Evolutionary conservation across 2,797 vertebrate species (phyloP).

Genomic region (Hoplostethus atlanticus): DNA sequence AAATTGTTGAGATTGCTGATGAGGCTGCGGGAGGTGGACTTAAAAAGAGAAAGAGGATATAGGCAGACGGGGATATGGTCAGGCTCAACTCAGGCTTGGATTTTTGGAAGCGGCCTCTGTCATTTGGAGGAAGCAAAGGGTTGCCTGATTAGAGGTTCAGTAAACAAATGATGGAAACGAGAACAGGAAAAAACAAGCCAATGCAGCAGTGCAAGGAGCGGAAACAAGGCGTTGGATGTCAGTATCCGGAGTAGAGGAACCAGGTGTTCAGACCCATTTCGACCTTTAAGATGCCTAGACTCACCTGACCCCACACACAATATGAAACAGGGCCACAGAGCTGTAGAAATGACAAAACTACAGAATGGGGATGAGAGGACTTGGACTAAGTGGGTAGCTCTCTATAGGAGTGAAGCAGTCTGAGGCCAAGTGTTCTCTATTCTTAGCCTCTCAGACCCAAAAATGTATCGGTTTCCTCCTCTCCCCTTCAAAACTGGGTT

Average conservation of each 20-base stretch:
- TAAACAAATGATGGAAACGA: constrained; percentile 53
- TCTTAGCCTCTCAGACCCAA: constrained; percentile 72
- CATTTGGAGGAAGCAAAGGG: constrained; percentile 53
- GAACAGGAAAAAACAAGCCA: constrained; percentile 38
- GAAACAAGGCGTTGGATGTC: constrained; percentile 27
- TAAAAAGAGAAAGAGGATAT: constrained; percentile 22
- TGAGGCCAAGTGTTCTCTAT: constrained; percentile 68
- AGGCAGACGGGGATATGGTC: constrained; percentile 40
- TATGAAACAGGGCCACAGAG: constrained; percentile 6
- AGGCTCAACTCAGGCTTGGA: constrained; percentile 56
- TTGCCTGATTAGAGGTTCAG: constrained; percentile 53
- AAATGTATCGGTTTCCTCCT: constrained; percentile 46
- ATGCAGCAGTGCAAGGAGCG: constrained; percentile 21
- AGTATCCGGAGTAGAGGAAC: constrained; percentile 26
- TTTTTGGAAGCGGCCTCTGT: constrained; percentile 58
- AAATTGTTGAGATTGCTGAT: constrained; percentile 28
- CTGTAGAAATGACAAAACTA: constrained; percentile 36
- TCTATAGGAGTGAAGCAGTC: constrained; percentile 52
- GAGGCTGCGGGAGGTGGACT: constrained; percentile 33
- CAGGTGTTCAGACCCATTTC: constrained; percentile 45
- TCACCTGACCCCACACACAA: constrained; percentile 23
- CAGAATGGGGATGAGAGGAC: constrained; percentile 44
- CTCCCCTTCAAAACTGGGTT: constrained; percentile 73
- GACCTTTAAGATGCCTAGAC: constrained; percentile 10
- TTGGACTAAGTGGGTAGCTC: constrained; percentile 47